phyloP scores from a whole-genome alignment of 2,113 vertebrate genomes.

The Corythaixoides concolor region DNA sequence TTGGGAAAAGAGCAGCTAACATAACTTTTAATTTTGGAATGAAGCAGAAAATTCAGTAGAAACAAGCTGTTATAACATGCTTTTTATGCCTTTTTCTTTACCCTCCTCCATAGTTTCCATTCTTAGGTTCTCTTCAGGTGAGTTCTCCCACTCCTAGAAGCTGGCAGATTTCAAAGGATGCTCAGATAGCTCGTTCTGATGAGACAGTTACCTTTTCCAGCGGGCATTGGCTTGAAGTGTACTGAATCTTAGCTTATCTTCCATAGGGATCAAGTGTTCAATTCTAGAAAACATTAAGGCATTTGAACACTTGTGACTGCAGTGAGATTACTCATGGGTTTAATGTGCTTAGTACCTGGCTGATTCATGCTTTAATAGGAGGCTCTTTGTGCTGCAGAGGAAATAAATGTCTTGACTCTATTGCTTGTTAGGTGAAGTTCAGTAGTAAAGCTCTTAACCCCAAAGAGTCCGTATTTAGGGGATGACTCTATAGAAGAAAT shows the following conservation, averaged over 20 bases:
- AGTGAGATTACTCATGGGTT: conserved; percentile 10
- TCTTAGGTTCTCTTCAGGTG: background rate
- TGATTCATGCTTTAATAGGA: conserved; percentile 13
- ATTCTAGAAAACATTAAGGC: background rate
- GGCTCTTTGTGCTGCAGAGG: background rate
- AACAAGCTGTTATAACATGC: background rate
- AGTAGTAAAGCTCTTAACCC: background rate
- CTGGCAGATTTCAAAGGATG: background rate
- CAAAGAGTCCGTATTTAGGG: background rate
- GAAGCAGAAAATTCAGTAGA: background rate
- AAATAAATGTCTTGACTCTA: background rate
- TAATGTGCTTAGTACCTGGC: conserved; percentile 23
- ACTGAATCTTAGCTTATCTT: background rate
- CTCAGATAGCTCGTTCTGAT: background rate
- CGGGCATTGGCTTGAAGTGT: background rate
- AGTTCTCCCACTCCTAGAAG: background rate
- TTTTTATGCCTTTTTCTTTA: background rate
- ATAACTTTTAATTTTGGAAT: background rate
- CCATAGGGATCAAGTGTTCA: background rate
- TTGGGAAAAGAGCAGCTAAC: background rate
- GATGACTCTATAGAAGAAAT: background rate
- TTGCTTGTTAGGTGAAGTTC: background rate
- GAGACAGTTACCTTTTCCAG: background rate
- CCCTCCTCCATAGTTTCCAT: background rate
- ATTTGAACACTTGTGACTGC: background rate